These are phyloP conservation scores for Sapajus apella DNA, from an alignment of 2,113 vertebrate species.

Conservation along the genomic window DNA sequence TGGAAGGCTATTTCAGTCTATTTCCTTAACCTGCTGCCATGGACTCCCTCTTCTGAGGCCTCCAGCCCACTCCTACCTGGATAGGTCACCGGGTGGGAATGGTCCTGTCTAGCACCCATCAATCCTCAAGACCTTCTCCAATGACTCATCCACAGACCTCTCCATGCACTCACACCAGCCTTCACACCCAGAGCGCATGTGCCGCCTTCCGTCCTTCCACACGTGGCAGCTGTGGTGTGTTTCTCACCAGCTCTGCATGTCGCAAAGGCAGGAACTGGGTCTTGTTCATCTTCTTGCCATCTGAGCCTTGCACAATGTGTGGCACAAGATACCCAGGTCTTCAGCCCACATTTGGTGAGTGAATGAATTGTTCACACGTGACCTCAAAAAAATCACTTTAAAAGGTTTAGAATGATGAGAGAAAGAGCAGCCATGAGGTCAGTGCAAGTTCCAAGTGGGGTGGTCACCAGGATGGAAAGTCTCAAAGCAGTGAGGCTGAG, in stretches of 20 bases:
- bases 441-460: neutral
- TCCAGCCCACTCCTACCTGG: neutral
- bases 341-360: neutral
- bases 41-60: rapidly evolving
- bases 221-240: rapidly evolving
- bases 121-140: neutral
- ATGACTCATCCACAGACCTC: neutral
- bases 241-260: neutral
- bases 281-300: no score
- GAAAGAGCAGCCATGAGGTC: neutral
- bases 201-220: neutral
- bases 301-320: neutral
- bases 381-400: neutral
- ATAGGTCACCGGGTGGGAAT: no score
- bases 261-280: neutral
- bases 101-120: neutral
- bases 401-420: neutral
- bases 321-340: neutral
- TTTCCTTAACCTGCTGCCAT: neutral
- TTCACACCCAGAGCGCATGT: neutral
- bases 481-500: neutral
- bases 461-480: neutral
- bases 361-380: neutral
- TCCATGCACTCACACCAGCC: neutral
- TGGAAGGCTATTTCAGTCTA: neutral